Evolutionary conservation across 2,888 invertebrate genomes (phyloP).

Genomic region (Agonopterix arenella): DNA sequence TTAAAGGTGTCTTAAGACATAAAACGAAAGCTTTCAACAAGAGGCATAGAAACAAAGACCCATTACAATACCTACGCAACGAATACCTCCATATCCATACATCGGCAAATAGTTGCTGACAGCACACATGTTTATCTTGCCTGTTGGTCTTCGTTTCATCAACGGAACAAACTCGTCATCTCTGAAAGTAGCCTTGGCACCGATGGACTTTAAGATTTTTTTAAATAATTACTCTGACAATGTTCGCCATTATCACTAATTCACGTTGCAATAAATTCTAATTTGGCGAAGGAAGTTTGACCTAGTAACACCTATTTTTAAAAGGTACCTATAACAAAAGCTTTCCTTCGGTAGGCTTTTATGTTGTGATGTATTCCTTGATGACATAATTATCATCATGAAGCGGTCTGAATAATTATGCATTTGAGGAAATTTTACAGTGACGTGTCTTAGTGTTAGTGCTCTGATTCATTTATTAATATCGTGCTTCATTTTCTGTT

Average conservation of each 20-base stretch:
- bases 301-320: constrained; percentile 4
- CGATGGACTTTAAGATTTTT: constrained; percentile 13
- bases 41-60: constrained; percentile 2
- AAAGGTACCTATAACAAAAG: background rate
- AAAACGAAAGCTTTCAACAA: background rate
- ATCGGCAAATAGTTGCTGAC: constrained; percentile 3
- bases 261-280: background rate
- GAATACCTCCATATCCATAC: background rate
- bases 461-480: too few relatives aligned
- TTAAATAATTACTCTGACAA: background rate
- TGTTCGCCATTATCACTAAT: background rate
- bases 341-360: background rate
- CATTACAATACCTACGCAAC: constrained; percentile 4
- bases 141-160: constrained; percentile 19
- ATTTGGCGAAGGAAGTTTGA: constrained; percentile 4
- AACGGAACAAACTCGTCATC: constrained; percentile 20
- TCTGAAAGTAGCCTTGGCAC: constrained; percentile 30
- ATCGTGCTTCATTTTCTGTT: too few relatives aligned
- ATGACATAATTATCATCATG: background rate
- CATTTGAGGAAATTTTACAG: too few relatives aligned
- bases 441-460: too few relatives aligned
- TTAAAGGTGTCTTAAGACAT: too few relatives aligned
- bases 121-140: constrained; percentile 6
- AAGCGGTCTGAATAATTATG: too few relatives aligned
- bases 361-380: background rate